Percentiles rank a stretch among this genome's conserved stretches.
Evolutionary conservation across 2,888 invertebrate species (phyloP).

Genomic region (Ctena decussata): DNA sequence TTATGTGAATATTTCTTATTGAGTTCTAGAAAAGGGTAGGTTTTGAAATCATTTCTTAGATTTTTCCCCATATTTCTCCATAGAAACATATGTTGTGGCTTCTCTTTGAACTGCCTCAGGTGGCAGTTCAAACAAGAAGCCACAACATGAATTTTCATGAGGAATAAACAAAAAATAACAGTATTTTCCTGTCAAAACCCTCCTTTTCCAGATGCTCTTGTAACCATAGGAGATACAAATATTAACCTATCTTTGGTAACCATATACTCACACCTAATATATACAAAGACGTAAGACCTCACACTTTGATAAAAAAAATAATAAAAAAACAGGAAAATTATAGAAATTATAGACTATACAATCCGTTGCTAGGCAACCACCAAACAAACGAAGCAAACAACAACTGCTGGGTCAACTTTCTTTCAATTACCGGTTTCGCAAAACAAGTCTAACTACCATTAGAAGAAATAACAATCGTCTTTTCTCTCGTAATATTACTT

Average conservation of each 20-base stretch:
- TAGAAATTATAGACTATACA: constrained; percentile 10
- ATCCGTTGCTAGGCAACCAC: constrained; percentile 10
- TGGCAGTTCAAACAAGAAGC: background rate
- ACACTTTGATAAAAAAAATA: too few relatives aligned
- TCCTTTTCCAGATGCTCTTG: background rate
- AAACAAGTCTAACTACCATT: background rate
- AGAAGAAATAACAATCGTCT: background rate
- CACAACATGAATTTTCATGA: background rate
- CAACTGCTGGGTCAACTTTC: background rate
- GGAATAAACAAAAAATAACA: background rate
- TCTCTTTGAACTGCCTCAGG: background rate
- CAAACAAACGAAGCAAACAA: background rate
- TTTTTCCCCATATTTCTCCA: too few relatives aligned
- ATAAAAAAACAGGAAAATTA: constrained; percentile 4
- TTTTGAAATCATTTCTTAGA: too few relatives aligned
- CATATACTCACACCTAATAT: background rate
- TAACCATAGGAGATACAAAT: too few relatives aligned
- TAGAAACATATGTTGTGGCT: background rate
- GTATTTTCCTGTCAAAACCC: too few relatives aligned
- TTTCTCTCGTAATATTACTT: background rate
- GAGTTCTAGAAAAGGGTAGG: too few relatives aligned
- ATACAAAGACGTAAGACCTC: constrained; percentile 2
- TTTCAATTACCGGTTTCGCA: constrained; percentile 1
- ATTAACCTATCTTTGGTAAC: background rate
- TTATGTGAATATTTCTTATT: too few relatives aligned